These are phyloP conservation scores for Cantharis lateralis DNA, from an alignment of 2,888 invertebrate species.

Conservation along the genomic window DNA sequence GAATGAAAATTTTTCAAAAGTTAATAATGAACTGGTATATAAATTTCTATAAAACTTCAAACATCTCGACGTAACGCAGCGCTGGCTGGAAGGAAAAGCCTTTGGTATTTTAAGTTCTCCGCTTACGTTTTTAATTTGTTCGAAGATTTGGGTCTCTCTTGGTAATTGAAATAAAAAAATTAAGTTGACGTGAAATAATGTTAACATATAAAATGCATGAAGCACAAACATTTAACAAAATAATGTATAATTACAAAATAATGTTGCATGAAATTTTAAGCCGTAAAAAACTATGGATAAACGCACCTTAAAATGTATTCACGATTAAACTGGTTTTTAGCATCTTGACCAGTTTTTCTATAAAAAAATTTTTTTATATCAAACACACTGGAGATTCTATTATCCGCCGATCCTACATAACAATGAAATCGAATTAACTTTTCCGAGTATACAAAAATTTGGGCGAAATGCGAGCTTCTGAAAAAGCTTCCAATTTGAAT, in stretches of 20 bases:
- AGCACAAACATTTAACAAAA: slow-evolving; percentile 45
- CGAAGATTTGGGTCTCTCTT: background rate
- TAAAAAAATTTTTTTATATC: background rate
- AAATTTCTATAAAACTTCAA: background rate
- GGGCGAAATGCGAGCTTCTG: background rate
- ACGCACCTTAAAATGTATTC: slow-evolving; percentile 29
- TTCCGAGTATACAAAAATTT: background rate
- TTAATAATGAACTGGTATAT: too few relatives aligned
- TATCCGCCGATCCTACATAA: background rate
- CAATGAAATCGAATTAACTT: background rate
- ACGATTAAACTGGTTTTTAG: slow-evolving; percentile 22
- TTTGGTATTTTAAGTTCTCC: background rate
- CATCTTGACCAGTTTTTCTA: slow-evolving; percentile 2
- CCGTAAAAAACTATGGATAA: slow-evolving; percentile 37
- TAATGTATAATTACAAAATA: slow-evolving; percentile 48
- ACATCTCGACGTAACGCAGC: background rate
- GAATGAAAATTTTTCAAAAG: background rate
- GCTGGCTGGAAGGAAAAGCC: background rate
- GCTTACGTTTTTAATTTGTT: background rate
- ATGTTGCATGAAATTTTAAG: slow-evolving; percentile 47
- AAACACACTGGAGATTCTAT: background rate
- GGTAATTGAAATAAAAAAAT: slow-evolving; percentile 8
- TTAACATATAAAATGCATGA: slow-evolving; percentile 47
- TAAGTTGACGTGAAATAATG: slow-evolving; percentile 46
- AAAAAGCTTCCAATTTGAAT: background rate